phyloP scores from a whole-genome alignment of 2,888 invertebrate species.

The Sceliomorpha sp. region DNA sequence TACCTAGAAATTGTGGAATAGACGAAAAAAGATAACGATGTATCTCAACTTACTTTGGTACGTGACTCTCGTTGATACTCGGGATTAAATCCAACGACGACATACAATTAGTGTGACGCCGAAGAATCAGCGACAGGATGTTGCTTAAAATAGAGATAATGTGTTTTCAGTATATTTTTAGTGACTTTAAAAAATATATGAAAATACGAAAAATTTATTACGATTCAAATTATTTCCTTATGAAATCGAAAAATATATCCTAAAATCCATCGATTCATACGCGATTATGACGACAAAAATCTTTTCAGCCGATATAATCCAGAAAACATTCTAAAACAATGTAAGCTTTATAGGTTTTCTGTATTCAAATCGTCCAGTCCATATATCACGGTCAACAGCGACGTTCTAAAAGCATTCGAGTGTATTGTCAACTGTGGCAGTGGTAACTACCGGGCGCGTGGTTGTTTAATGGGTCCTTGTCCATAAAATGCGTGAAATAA shows the following conservation, averaged over 20 bases:
- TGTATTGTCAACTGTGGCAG: conserved; percentile 29
- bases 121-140: conserved; percentile 24
- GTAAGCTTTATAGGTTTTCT: neutral
- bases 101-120: conserved; percentile 37
- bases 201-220: no score
- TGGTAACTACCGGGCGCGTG: conserved; percentile 17
- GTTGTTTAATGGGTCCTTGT: conserved; percentile 42
- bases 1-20: no score
- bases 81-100: conserved; percentile 21
- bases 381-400: conserved; percentile 4
- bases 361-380: conserved; percentile 14
- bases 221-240: no score
- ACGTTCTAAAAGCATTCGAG: conserved; percentile 22
- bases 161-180: no score
- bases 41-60: conserved; percentile 8
- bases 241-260: no score
- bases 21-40: neutral
- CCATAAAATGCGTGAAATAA: conserved; percentile 37
- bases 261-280: no score
- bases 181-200: no score
- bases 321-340: neutral
- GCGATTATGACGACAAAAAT: no score
- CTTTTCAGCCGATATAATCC: no score
- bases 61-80: conserved; percentile 42
- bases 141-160: conserved; percentile 32